Evolutionary conservation across 2,797 vertebrate species (phyloP), one percentile per base, ranked within the genome.

Genomic region (Corythornis leucogaster): DNA sequence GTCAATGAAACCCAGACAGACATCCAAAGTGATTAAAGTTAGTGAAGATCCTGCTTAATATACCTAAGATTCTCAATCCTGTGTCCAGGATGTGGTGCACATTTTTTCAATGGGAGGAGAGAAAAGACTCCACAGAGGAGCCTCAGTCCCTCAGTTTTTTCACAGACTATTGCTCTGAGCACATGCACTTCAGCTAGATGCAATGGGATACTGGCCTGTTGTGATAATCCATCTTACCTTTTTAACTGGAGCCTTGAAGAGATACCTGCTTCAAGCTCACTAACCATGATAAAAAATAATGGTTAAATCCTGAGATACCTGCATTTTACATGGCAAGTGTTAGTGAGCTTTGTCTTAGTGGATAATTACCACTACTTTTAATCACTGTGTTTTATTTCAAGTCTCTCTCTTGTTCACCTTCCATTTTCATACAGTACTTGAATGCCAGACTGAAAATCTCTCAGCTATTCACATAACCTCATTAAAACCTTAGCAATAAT

Each of bases 271-370:
- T 74, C 64, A 42, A 88, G n/a, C 15, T 31, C 31, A 31, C 59
- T 30, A 19, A 3, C 2, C 40, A 17, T 68, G 50, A 35, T 40
- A 16, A 3, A 3, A 81, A 76, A 40, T 40, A 67, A 2, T 12
- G 1, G 1, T 69, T 58, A 69, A 46, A 69, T n/a, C 43, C 45
- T n/a, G n/a, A 51, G 18, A 76, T 73, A 46, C 17, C 1, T 8
- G 2, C 5, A 17, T 57, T 61, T 31, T 9, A 17, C 16, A 17
- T 31, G 46, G 59, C 30, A 67, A 70, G 7, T 0, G 0, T 35
- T 63, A 15, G 15, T 2, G 13, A 82, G 35, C 8, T 48, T 85
- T 78, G 5, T 68, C 35, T 61, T 0, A 1, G 13, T 1, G 6
- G 15, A 25, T 35, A 54, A 46, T 53, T 43, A 30, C 12, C 18